phyloP scores from a whole-genome alignment of 2,113 vertebrate genomes.

The Paraplagusia blochii region DNA sequence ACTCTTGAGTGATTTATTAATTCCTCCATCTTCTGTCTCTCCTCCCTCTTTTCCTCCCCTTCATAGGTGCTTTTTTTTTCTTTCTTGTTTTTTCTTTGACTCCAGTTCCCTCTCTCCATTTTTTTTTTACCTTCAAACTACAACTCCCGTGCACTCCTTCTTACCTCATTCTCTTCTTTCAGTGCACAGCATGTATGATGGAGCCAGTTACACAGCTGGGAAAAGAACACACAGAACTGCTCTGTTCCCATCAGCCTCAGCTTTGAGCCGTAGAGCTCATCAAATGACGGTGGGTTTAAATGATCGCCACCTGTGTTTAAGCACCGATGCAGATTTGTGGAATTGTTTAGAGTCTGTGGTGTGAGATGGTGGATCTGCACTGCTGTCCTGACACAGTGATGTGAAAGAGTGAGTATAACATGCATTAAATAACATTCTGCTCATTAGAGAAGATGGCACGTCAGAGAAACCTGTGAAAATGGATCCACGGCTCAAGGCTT shows the following conservation, averaged over 20 bases:
- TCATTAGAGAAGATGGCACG: constrained; percentile 26
- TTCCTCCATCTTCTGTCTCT: constrained; percentile 8
- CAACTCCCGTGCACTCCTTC: background rate
- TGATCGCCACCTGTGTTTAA: constrained; percentile 30
- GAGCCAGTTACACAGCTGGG: constrained; percentile 61
- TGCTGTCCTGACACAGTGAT: constrained; percentile 16
- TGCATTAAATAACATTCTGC: constrained; percentile 20
- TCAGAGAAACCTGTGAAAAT: constrained; percentile 2
- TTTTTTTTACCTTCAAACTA: background rate
- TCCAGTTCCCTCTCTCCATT: constrained; percentile 22
- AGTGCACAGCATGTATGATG: constrained; percentile 54
- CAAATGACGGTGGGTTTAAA: constrained; percentile 58
- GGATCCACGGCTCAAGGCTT: constrained; percentile 15
- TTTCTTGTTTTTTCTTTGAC: constrained; percentile 26
- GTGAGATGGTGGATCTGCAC: background rate
- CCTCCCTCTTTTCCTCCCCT: constrained; percentile 40
- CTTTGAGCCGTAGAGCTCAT: constrained; percentile 32
- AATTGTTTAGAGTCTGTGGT: background rate
- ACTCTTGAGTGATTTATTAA: constrained; percentile 63
- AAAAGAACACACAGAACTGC: constrained; percentile 58
- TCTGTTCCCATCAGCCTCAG: constrained; percentile 45
- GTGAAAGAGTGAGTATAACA: constrained; percentile 25
- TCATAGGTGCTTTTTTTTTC: constrained; percentile 55
- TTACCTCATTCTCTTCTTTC: constrained; percentile 9
- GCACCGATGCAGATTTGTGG: background rate